Base-by-base conservation (phyloP, 2,888 invertebrate species). In the Drosophila birchii region DNA sequence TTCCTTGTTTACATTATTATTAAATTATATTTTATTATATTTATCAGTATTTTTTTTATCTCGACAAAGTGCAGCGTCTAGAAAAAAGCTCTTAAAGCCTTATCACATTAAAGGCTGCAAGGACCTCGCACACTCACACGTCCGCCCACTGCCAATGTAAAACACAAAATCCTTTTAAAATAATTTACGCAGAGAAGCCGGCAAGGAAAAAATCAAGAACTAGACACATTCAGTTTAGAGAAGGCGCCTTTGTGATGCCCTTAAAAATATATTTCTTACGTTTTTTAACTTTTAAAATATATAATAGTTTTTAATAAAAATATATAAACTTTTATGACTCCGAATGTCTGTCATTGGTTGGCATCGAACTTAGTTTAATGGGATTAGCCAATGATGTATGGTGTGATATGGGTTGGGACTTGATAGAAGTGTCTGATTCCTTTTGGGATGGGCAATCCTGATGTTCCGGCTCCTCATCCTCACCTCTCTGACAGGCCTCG, bases 101-200 rank as follows among this genome's bases (percentile, higher is more conserved):
- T 64, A 76, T 64, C 56, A 58, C 26, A 73, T 77, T 78, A 66
- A 66, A 57, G 67, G 57, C 64, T 71, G 60, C 66, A 39, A 23
- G 34, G 18, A 20, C 47, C 56, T 43, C 44, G 58, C 43, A 47
- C 75, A 18, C 29, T 38, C 45, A 38, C 14, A 53, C 39, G 57
- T 62, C 66, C 66, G 67, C 51, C 8, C 51, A 16, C 51, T 23
- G 34, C 53, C 39, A 67, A 59, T 78, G 79, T 62, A 75, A 38
- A 82, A 69, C 76, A 69, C 57, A 75, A 79, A 84, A 84, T 84
- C 84, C 84, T 86, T 84, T 88, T 88, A 86, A 88, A 84, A 84
- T 84, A 84, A 88, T 86, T 88, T 84, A 67, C 78, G 54, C 74
- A 71, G 23, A 34, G 69, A 56, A 63, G 55, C 54, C 36, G 62